Evolutionary conservation across 2,797 vertebrate genomes (phyloP).

Genomic region (Botia kubotai): DNA sequence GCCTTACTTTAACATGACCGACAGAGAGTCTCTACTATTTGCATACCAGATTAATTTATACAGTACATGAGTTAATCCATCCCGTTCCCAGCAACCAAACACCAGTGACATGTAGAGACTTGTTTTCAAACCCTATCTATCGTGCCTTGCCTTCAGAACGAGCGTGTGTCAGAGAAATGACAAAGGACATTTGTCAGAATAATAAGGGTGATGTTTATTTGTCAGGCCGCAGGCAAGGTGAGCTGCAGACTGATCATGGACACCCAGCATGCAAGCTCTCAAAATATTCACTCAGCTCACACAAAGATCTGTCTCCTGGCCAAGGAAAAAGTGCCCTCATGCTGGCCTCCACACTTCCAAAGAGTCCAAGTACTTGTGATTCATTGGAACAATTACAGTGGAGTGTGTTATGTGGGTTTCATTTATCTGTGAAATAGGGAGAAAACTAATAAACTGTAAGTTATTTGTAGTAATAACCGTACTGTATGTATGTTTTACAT

Average conservation of each 20-base stretch:
- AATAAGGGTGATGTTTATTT: conserved; percentile 61
- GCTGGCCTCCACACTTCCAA: conserved; percentile 21
- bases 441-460: conserved; percentile 13
- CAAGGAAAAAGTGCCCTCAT: conserved; percentile 17
- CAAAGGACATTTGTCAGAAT: conserved; percentile 66
- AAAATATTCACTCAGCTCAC: conserved; percentile 51
- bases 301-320: conserved; percentile 36
- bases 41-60: conserved; percentile 18
- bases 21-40: conserved; percentile 3
- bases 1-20: background rate
- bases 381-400: conserved; percentile 39
- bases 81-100: conserved; percentile 45
- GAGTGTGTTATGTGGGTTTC: background rate
- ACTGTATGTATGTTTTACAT: background rate
- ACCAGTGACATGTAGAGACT: conserved; percentile 51
- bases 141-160: conserved; percentile 45
- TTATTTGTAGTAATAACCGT: conserved; percentile 23
- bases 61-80: conserved; percentile 40
- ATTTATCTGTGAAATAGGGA: conserved; percentile 15
- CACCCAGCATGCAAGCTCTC: conserved; percentile 35
- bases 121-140: conserved; percentile 59
- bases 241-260: conserved; percentile 55
- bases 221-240: conserved; percentile 64
- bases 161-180: conserved; percentile 54
- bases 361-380: conserved; percentile 3